Evolutionary conservation across 1,140 invertebrate species (phyloP).

Genomic region (Bombyx mori): DNA sequence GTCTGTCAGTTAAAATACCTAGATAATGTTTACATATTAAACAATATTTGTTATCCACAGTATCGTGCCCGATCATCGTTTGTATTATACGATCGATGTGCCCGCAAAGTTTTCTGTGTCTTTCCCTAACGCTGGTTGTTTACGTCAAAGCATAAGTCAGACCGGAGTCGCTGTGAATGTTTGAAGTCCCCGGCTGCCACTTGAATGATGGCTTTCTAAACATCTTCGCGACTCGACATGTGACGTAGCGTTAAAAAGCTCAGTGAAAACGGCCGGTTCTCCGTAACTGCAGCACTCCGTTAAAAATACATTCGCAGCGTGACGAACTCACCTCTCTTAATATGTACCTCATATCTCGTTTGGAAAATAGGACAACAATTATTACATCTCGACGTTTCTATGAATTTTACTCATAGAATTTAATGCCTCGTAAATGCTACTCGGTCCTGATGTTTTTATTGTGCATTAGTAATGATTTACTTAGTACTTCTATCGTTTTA

Average conservation of each 20-base stretch:
- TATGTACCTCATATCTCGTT: conserved; percentile 4
- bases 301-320: conserved; percentile 41
- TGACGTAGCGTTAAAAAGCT: conserved; percentile 50
- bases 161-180: conserved; percentile 18
- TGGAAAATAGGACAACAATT: neutral
- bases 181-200: conserved; percentile 47
- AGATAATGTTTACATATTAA: too few relatives aligned
- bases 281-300: conserved; percentile 44
- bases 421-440: neutral
- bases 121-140: conserved; percentile 13
- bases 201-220: conserved; percentile 67
- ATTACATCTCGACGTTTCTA: too few relatives aligned
- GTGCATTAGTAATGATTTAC: neutral
- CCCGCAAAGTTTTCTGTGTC: conserved; percentile 16
- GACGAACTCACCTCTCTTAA: conserved; percentile 24
- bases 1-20: too few relatives aligned
- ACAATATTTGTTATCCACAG: too few relatives aligned
- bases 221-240: conserved; percentile 36
- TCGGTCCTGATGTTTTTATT: neutral
- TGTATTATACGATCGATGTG: too few relatives aligned
- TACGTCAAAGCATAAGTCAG: conserved; percentile 31
- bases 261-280: conserved; percentile 46
- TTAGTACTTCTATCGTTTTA: neutral
- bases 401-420: neutral
- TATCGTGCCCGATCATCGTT: too few relatives aligned